Evolutionary conservation across 2,797 vertebrate species (phyloP).

Genomic region (Protonibea diacanthus): DNA sequence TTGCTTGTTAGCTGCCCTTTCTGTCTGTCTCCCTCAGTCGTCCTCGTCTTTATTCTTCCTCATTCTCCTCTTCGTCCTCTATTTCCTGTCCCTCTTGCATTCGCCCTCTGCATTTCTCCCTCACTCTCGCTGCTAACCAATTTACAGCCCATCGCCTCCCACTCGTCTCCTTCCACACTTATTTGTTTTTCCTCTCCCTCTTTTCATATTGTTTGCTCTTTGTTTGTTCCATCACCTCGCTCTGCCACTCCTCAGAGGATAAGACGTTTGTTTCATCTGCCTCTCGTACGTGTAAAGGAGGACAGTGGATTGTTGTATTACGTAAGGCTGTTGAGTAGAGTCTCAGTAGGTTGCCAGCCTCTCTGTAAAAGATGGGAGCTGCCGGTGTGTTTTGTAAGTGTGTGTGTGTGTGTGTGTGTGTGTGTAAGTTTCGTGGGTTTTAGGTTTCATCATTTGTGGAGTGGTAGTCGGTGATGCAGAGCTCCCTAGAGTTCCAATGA

Average conservation of each 20-base stretch:
- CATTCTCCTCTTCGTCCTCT: slow-evolving; percentile 40
- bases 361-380: neutral
- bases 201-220: slow-evolving; percentile 45
- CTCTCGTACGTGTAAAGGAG: slow-evolving; percentile 33
- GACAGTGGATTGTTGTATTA: slow-evolving; percentile 23
- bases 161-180: slow-evolving; percentile 27
- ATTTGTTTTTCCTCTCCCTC: slow-evolving; percentile 47
- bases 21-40: slow-evolving; percentile 35
- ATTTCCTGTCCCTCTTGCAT: slow-evolving; percentile 33
- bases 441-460: slow-evolving; percentile 15
- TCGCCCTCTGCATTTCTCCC: slow-evolving; percentile 15
- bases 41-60: slow-evolving; percentile 27
- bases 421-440: neutral
- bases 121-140: slow-evolving; percentile 3
- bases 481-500: neutral
- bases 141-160: slow-evolving; percentile 44
- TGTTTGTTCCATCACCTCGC: slow-evolving; percentile 50
- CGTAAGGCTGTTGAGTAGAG: slow-evolving; percentile 18
- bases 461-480: neutral
- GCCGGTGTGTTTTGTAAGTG: slow-evolving; percentile 13
- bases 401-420: slow-evolving; percentile 7
- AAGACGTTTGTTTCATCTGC: slow-evolving; percentile 52
- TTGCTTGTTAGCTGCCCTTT: slow-evolving; percentile 23
- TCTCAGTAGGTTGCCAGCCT: slow-evolving; percentile 23
- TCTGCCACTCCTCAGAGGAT: slow-evolving; percentile 50